Base-by-base conservation (phyloP, 2,113 vertebrate genomes). In the Paraplagusia blochii region DNA sequence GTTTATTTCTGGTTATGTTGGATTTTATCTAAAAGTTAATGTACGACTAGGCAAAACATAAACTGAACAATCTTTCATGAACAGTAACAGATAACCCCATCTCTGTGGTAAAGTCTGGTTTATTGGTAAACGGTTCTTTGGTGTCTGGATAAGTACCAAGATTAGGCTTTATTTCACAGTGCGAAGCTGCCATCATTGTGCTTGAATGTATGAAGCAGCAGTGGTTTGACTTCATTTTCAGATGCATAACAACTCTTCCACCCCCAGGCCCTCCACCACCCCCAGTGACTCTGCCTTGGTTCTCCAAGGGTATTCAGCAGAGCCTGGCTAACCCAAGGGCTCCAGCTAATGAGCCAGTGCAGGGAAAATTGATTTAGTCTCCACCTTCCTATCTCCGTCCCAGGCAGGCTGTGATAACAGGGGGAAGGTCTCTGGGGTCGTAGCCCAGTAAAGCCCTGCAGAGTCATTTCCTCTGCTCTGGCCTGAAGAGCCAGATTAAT, bases 361-460 rank as follows among this genome's bases (percentile, higher is more conserved):
- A 74, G 71, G 47, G 19, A 79, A 29, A 78, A 87, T 76, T 77
- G 73, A 88, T 86, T 84, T 72, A 66, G 78, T 76, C 68, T 72
- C 59, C 76, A 44, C 64, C 76, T 66, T 53, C 52, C 63, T 63
- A 55, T 82, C 59, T 44, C 55, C 46, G 38, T 65, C 42, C 43
- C 34, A 44, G 63, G 63, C 63, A 80, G 63, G 50, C 62, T 63
- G 45, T 83, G 78, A 87, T 84, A 85, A 84, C 77, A 47, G 66
- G 13, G 60, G 57, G 47, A 53, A 54, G 63, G 48, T 80, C 76
- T 63, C 76, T 3, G 0, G 61, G 64, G 74, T 74, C 42, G 44
- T 6, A 47, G 71, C 44, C 77, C 59, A 81, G 68, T 66, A 74
- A 78, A 69, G 62, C 51, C 69, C 65, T 65, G 56, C 67, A 71